Base-by-base conservation (phyloP, 2,888 invertebrate genomes). In the Tuberolachnus salignus region DNA sequence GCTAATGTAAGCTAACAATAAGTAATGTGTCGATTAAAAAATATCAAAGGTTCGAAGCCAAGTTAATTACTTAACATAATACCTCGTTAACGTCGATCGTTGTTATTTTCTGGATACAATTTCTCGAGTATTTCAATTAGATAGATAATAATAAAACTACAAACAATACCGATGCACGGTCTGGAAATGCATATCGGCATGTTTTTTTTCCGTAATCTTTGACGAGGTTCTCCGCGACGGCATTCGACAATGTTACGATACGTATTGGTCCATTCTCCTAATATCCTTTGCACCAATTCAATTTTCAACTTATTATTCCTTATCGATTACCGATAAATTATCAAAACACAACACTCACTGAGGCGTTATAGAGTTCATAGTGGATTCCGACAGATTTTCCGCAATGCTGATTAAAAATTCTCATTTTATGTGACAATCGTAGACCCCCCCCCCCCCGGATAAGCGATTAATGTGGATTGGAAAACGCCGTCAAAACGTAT, bases 221-320 rank as follows among this genome's bases (percentile, higher is more conserved):
- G 0, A 96, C 88, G 1, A 92, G 87, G 81, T 91, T 90, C 84
- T 97, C 97, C 0, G 94, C 94, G 0, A 96, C 86, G 1, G 94
- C 94, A 86, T 97, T 97, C 0, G 97, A 96, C 84, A 91, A 93
- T 1, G 95, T 92, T n/a, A n/a, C n/a, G n/a, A 84, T 97, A 97
- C 0, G 95, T 95, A 84, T 97, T 97, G 0, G 96, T 96, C 84
- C 92, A 92, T 46, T 88, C 87, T 21, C 89, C 90, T 59, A 92
- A 84, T 49, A 81, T 64, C 44, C 82, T 82, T 34, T 34, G 34
- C 34, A 34, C 6, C 3, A 6, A 34, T 34, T 34, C 3, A 34
- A 34, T 66, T 13, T n/a, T 49, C 23, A 6, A 46, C 0, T 14
- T 51, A 42, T 4, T 11, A 46, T 46, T 26, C n/a, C 11, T 0